These are phyloP conservation scores for Osmoderma eremita DNA, from an alignment of 2,888 invertebrate species.

Conservation along the genomic window DNA sequence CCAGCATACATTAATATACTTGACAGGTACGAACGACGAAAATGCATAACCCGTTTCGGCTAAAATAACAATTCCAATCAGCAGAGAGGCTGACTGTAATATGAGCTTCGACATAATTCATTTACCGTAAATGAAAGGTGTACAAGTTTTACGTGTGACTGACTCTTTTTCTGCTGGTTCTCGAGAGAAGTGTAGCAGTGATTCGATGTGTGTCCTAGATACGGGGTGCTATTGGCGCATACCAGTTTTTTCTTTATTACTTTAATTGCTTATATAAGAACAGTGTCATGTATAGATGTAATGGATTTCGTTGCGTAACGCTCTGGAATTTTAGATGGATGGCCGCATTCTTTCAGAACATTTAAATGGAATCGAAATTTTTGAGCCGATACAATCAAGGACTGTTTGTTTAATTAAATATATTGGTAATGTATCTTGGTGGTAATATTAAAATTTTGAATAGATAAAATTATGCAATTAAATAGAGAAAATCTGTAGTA, in stretches of 20 bases:
- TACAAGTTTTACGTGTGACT: not conserved
- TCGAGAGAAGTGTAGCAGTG: no score
- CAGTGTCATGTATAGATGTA: constrained; percentile 15
- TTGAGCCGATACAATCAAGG: no score
- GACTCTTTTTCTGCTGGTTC: constrained; percentile 1
- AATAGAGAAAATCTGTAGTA: no score
- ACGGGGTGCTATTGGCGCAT: constrained; percentile 28
- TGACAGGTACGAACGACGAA: constrained; percentile 17
- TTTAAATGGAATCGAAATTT: constrained; percentile 11
- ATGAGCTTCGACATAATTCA: constrained; percentile 26
- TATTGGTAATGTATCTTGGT: no score
- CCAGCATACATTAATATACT: no score
- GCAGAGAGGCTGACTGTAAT: constrained; percentile 18
- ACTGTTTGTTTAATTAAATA: no score
- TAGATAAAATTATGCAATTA: no score
- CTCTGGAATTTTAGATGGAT: constrained; percentile 25
- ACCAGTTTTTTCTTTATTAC: constrained; percentile 31
- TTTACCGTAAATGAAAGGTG: constrained; percentile 33
- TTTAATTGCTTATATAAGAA: constrained; percentile 31
- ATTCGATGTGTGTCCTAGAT: constrained; percentile 34
- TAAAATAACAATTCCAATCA: constrained; percentile 9
- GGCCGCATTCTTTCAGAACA: constrained; percentile 30
- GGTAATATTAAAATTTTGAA: no score
- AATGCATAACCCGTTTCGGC: constrained; percentile 19
- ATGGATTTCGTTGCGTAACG: constrained; percentile 23